These are phyloP conservation scores for Sphenodon punctatus DNA, from an alignment of 2,797 vertebrate species.

Conservation along the genomic window DNA sequence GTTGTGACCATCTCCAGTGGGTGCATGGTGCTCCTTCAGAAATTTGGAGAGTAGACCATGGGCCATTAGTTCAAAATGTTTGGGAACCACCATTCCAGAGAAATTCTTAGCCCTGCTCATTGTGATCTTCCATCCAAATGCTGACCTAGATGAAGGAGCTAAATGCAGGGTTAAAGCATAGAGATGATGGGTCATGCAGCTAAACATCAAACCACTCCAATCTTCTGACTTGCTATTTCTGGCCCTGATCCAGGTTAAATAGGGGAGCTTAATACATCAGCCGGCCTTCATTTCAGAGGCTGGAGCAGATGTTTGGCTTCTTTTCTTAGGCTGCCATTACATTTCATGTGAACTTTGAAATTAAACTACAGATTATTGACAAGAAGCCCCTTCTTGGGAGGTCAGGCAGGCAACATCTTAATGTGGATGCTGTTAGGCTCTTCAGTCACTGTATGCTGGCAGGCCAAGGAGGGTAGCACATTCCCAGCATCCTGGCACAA, in stretches of 20 bases:
- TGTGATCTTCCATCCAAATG: not conserved
- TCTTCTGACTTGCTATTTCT: not conserved
- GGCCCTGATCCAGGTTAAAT: not conserved
- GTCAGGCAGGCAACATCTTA: not conserved
- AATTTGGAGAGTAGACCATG: no score
- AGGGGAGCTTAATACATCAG: not conserved
- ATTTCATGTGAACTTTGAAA: not conserved
- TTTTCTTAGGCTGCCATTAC: not conserved
- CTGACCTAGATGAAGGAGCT: not conserved
- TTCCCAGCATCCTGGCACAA: not conserved
- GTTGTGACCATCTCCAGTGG: no score
- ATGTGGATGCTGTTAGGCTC: not conserved
- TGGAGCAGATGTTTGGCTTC: constrained; percentile 10
- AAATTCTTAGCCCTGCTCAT: not conserved
- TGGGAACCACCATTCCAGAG: no score
- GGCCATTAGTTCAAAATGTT: no score
- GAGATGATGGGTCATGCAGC: not conserved
- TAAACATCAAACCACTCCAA: not conserved
- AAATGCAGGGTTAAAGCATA: not conserved
- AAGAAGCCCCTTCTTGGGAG: constrained; percentile 27
- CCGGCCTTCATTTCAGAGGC: not conserved
- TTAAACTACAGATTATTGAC: not conserved
- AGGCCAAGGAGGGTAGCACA: not conserved
- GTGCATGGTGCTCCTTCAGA: no score
- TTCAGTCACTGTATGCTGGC: not conserved